Conservation (phyloP, 2,113 vertebrate species). For the Grus americana region DNA sequence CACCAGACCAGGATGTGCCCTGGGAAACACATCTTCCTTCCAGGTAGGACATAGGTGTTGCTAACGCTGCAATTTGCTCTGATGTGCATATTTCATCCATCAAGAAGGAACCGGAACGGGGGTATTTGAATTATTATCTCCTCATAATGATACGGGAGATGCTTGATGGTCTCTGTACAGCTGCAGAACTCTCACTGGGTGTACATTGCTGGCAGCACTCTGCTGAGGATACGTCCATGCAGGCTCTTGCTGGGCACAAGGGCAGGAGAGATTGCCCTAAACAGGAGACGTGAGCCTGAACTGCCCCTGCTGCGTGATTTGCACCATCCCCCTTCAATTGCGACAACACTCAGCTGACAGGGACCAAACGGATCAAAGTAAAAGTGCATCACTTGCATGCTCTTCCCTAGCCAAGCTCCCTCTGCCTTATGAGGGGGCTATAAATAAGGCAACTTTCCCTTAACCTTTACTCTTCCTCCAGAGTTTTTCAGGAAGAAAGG, state of each 20-base stretch:
- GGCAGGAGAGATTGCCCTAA: neutral
- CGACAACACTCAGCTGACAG: neutral
- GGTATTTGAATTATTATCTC: neutral
- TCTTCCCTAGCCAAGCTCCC: neutral
- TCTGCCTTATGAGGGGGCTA: neutral
- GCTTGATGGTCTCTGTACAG: neutral
- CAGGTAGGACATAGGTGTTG: neutral
- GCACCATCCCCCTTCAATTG: neutral
- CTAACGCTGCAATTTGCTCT: neutral
- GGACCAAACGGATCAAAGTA: neutral
- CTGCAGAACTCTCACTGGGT: neutral
- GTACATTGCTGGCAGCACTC: neutral
- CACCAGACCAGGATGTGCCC: neutral
- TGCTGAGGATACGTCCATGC: rapidly evolving
- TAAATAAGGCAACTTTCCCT: neutral
- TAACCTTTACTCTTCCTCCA: neutral
- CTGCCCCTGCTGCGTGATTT: neutral
- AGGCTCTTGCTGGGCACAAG: neutral
- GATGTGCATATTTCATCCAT: neutral
- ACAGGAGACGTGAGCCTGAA: neutral
- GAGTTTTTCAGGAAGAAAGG: neutral
- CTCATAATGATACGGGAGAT: neutral
- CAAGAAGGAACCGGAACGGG: neutral
- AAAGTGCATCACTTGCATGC: neutral
- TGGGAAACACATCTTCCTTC: neutral